Evolutionary conservation across 2,888 invertebrate genomes (phyloP), one percentile per base, ranked within the genome.

Genomic region (Ennomos erosarius): DNA sequence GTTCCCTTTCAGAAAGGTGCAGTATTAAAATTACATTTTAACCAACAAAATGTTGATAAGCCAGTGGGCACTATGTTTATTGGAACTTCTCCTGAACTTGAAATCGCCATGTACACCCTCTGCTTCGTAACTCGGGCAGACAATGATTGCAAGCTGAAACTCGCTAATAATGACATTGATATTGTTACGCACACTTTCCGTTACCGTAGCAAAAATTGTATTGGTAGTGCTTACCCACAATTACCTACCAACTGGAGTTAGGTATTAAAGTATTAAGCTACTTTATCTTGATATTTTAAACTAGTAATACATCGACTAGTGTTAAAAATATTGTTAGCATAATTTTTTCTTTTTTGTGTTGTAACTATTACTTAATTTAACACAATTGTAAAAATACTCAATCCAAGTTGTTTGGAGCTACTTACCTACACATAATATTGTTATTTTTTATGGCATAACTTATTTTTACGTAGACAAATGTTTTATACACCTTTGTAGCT

Each of bases 31-130:
- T 84, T 95, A 42, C 96, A 96, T 65, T 95, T 96, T 63, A 94
- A 93, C 54, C 95, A 96, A 81, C 94, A 95, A 75, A 94, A 94
- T 0, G 86, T 94, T 1, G 95, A 95, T 65, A 97, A 97, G 76
- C 97, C 97, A 0, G 96, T 96, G 0, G 95, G 95, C 51, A 93
- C 94, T 0, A 93, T 97, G 91, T 97, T 97, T 74, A 92, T 97
- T 62, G 97, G 97, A 26, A 97, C 97, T 1, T 97, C 97, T 52
- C 98, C 98, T 0, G 98, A 98, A 86, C 90, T 98, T 66, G 98
- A 99, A 85, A 94, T 99, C 88, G 97, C 98, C 0, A 84, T 98
- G 2, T 98, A 98, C 82, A 97, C 98, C 0, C 93, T 98, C 5
- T 99, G 98, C 79, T 98, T 96, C 81, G 90, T 97, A 43, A 90